These are phyloP conservation scores for Oreochromis aureus DNA, from an alignment of 2,113 vertebrate genomes.

Conservation along the genomic window DNA sequence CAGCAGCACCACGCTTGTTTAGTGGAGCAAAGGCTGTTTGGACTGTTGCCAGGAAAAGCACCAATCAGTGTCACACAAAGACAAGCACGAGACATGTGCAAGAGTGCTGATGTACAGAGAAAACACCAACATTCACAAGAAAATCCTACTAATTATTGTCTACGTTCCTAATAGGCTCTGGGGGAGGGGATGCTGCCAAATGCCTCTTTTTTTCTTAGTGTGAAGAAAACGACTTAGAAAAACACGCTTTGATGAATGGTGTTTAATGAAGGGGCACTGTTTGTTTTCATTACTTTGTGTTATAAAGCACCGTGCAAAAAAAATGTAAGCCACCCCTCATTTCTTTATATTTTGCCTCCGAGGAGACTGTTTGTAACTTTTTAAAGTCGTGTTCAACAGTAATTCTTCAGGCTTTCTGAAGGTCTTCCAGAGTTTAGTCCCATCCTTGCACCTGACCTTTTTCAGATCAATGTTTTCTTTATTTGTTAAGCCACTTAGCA, in stretches of 20 bases:
- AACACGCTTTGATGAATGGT: not conserved
- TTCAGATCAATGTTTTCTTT: not conserved
- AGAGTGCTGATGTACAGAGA: not conserved
- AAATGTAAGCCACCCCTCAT: not conserved
- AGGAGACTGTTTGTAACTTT: not conserved
- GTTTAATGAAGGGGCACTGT: not conserved
- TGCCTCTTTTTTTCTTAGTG: not conserved
- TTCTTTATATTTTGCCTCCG: not conserved
- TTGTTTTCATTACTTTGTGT: not conserved
- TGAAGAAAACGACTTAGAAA: conserved; percentile 10
- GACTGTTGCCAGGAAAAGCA: conserved; percentile 4
- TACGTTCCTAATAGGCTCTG: not conserved
- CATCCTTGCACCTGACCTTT: not conserved
- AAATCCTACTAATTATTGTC: conserved; percentile 6
- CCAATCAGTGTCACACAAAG: conserved; percentile 28
- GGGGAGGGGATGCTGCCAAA: not conserved
- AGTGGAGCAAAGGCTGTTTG: conserved; percentile 8
- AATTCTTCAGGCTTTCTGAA: not conserved
- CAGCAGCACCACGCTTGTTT: not conserved
- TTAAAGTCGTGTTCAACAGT: not conserved
- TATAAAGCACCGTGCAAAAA: not conserved
- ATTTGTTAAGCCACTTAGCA: not conserved
- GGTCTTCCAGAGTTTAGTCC: not conserved
- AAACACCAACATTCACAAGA: not conserved
- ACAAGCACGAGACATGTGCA: not conserved